These are phyloP conservation scores for Vidua macroura DNA, from an alignment of 2,113 vertebrate species.

Conservation along the genomic window DNA sequence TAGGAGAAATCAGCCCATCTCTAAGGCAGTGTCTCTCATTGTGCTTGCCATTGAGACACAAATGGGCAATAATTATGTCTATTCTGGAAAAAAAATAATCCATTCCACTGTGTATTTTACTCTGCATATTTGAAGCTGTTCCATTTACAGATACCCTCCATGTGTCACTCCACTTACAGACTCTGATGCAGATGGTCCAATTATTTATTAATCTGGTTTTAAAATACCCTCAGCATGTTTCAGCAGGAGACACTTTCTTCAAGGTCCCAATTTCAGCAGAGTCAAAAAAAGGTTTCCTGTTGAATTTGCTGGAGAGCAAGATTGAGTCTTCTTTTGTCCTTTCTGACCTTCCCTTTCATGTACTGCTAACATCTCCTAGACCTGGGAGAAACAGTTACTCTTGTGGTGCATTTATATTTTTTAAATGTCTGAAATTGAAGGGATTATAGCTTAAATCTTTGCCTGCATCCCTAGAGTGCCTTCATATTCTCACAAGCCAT, in stretches of 20 bases:
- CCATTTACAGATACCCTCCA: constrained; percentile 50
- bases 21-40: not conserved
- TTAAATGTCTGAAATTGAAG: not conserved
- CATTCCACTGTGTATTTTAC: constrained; percentile 48
- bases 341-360: constrained; percentile 30
- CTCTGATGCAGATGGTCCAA: constrained; percentile 50
- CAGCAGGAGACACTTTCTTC: constrained; percentile 36
- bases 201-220: constrained; percentile 65
- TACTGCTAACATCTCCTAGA: not conserved
- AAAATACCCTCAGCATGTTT: constrained; percentile 38
- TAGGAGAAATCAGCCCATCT: constrained; percentile 22
- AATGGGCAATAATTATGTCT: constrained; percentile 41
- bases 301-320: not conserved
- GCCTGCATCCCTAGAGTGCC: not conserved
- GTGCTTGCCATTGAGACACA: not conserved
- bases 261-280: constrained; percentile 32
- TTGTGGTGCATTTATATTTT: constrained; percentile 4
- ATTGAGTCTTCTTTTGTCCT: not conserved
- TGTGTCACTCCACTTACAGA: constrained; percentile 35
- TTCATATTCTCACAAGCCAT: not conserved
- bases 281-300: not conserved
- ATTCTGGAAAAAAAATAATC: not conserved
- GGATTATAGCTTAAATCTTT: not conserved
- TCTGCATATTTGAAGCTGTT: constrained; percentile 46
- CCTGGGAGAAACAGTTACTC: not conserved